Evolutionary conservation across 2,888 invertebrate genomes (phyloP).

Genomic region (Luffia ferchaultella): DNA sequence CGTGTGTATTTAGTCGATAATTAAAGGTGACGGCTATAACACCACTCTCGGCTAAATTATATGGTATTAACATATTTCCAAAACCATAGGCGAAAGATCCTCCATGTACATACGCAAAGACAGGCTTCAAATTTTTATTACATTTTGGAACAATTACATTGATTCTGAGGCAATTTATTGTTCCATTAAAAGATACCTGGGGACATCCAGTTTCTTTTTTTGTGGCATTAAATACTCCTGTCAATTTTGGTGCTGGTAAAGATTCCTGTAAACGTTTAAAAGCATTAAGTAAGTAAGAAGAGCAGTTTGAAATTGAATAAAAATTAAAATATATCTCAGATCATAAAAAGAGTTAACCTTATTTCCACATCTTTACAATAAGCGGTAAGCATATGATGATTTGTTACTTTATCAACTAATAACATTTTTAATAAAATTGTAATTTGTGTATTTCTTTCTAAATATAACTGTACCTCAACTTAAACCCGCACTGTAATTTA

Average conservation of each 20-base stretch:
- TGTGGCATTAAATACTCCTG: neutral
- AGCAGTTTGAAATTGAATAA: no score
- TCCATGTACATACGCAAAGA: constrained; percentile 49
- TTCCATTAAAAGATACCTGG: neutral
- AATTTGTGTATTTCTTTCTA: no score
- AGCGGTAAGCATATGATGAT: no score
- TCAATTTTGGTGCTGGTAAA: neutral
- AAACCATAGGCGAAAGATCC: constrained; percentile 32
- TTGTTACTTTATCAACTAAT: no score
- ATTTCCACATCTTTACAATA: no score
- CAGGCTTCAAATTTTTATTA: constrained; percentile 13
- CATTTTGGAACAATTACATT: constrained; percentile 3
- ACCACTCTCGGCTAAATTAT: constrained; percentile 51
- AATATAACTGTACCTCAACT: no score
- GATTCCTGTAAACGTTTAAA: neutral
- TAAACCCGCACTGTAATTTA: no score
- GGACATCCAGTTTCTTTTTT: neutral
- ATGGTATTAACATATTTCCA: constrained; percentile 3
- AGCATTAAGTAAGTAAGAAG: no score
- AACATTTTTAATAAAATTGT: no score
- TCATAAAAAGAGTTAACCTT: no score
- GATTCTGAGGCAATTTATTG: constrained; percentile 3
- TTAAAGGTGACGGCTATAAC: constrained; percentile 53
- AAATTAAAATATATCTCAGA: no score
- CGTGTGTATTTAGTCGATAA: constrained; percentile 58